Conservation (phyloP, 2,888 invertebrate genomes). For the Eulithis testata region DNA sequence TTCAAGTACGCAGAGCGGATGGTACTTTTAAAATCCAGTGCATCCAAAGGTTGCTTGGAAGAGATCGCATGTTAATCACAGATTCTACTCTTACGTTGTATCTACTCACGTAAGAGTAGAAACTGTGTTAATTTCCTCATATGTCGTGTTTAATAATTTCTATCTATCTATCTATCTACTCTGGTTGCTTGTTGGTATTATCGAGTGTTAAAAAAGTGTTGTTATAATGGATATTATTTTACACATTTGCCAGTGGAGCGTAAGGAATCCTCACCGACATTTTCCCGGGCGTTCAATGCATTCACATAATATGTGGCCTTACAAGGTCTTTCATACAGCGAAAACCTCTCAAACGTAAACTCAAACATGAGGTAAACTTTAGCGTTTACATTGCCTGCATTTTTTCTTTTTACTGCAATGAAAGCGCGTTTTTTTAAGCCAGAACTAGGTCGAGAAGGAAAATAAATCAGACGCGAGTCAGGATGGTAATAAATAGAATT, state of each 20-base stretch:
- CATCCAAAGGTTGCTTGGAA: too few species aligned
- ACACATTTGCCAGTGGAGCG: slow-evolving; percentile 13
- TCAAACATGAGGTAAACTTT: slow-evolving; percentile 1
- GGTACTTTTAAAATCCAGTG: too few species aligned
- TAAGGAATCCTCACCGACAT: slow-evolving; percentile 15
- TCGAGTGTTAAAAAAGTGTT: too few species aligned
- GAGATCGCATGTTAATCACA: too few species aligned
- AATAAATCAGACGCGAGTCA: neutral
- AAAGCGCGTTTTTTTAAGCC: neutral
- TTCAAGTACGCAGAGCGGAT: too few species aligned
- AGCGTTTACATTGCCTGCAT: neutral
- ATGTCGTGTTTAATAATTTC: too few species aligned
- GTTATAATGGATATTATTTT: too few species aligned
- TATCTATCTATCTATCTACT: too few species aligned
- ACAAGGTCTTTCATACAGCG: slow-evolving; percentile 10
- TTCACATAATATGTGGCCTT: slow-evolving; percentile 34
- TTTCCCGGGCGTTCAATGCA: slow-evolving; percentile 43
- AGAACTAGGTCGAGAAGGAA: neutral
- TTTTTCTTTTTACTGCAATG: neutral
- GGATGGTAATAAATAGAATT: neutral
- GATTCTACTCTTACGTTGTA: too few species aligned
- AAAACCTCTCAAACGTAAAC: slow-evolving; percentile 4
- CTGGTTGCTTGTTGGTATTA: too few species aligned
- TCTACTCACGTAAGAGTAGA: too few species aligned
- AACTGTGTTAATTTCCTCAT: too few species aligned